phyloP scores from a whole-genome alignment of 2,888 invertebrate genomes.

The Mylabris sibirica region DNA sequence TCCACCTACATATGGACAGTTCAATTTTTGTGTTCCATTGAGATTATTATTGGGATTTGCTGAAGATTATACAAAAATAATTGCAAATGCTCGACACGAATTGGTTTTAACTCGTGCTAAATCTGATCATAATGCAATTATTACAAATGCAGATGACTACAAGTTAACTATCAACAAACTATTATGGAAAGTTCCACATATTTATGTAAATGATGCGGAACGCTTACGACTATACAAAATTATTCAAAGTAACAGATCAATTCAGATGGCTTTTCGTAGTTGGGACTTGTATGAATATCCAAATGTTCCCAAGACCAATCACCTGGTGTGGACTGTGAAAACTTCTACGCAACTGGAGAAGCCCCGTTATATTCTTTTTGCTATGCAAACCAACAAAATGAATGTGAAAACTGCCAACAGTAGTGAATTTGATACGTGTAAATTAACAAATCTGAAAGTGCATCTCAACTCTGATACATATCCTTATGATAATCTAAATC shows the following conservation, averaged over 20 bases:
- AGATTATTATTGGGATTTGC: slow-evolving; percentile 35
- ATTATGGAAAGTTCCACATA: slow-evolving; percentile 39
- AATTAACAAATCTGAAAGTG: slow-evolving; percentile 52
- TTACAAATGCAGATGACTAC: slow-evolving; percentile 23
- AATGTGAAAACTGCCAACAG: slow-evolving; percentile 34
- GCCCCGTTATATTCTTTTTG: slow-evolving; percentile 53
- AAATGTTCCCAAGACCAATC: slow-evolving; percentile 46
- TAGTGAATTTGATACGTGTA: slow-evolving; percentile 43
- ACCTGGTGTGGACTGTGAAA: slow-evolving; percentile 51
- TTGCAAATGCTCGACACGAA: slow-evolving; percentile 56
- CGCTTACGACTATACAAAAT: slow-evolving; percentile 32
- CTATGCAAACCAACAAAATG: slow-evolving; percentile 37
- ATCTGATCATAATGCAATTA: slow-evolving; percentile 40
- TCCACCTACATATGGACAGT: slow-evolving; percentile 18
- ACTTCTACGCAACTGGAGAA: slow-evolving; percentile 52
- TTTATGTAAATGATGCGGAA: slow-evolving; percentile 36
- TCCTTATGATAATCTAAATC: slow-evolving; percentile 53
- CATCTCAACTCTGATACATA: slow-evolving; percentile 53
- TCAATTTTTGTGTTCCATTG: slow-evolving; percentile 36
- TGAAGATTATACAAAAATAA: slow-evolving; percentile 39
- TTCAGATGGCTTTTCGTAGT: slow-evolving; percentile 46
- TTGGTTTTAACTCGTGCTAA: slow-evolving; percentile 49
- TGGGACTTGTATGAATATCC: slow-evolving; percentile 57
- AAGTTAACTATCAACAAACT: slow-evolving; percentile 32
- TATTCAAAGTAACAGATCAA: slow-evolving; percentile 25